phyloP scores from a whole-genome alignment of 2,888 invertebrate genomes.

The Lottia scabra region DNA sequence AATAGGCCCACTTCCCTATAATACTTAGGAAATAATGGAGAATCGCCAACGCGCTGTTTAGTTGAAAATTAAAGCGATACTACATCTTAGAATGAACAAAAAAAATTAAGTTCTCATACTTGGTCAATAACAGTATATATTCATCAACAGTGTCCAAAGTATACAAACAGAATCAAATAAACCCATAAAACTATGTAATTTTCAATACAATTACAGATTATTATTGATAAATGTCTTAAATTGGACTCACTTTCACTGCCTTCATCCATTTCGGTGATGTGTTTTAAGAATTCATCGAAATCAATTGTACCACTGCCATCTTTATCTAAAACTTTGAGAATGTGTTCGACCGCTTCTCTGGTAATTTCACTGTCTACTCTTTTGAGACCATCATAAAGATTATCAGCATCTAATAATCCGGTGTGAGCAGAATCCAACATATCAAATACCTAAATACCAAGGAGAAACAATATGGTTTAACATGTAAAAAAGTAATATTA shows the following conservation, averaged over 20 bases:
- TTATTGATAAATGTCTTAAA: too few relatives aligned
- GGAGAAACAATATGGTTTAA: neutral
- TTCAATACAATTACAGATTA: too few relatives aligned
- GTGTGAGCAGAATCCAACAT: constrained; percentile 49
- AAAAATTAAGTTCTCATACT: too few relatives aligned
- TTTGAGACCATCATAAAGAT: constrained; percentile 43
- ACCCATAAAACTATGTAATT: too few relatives aligned
- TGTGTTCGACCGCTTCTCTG: constrained; percentile 44
- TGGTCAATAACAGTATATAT: too few relatives aligned
- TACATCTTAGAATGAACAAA: too few relatives aligned
- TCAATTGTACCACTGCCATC: constrained; percentile 53
- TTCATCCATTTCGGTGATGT: constrained; percentile 38
- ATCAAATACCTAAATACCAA: constrained; percentile 46
- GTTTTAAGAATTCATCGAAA: constrained; percentile 55
- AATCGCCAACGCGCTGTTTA: too few relatives aligned
- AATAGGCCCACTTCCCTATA: too few relatives aligned
- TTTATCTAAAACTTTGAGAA: constrained; percentile 47
- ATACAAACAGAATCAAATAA: too few relatives aligned
- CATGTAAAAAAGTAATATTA: neutral
- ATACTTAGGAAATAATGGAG: too few relatives aligned
- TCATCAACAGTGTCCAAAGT: too few relatives aligned
- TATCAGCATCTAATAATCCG: constrained; percentile 45
- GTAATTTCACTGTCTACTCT: constrained; percentile 48
- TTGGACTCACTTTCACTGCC: constrained; percentile 21
- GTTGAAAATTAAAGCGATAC: too few relatives aligned